Evolutionary conservation across 2,888 invertebrate species (phyloP).

Genomic region (Troides oblongomaculatus): DNA sequence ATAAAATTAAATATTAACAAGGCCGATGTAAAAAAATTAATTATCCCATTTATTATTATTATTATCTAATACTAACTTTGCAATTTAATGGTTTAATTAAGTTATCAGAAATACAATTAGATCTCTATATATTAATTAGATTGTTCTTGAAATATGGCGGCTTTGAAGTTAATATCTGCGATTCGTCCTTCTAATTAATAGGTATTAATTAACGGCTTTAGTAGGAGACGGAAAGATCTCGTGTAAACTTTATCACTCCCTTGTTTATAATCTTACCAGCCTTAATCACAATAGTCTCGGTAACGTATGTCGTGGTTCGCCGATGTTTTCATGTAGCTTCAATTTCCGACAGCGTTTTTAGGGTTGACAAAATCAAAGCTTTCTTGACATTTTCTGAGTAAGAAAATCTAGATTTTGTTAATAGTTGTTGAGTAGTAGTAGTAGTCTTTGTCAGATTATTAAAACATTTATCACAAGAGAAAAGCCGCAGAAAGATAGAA

Average conservation of each 20-base stretch:
- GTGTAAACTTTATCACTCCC: slow-evolving; percentile 25
- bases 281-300: slow-evolving; percentile 29
- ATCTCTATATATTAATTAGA: neutral
- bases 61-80: no score
- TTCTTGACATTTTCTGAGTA: no score
- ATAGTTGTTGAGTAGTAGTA: no score
- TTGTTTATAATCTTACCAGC: slow-evolving; percentile 29
- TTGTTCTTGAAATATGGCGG: neutral
- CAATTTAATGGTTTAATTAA: no score
- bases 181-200: slow-evolving; percentile 19
- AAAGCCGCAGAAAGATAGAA: no score
- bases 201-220: slow-evolving; percentile 24
- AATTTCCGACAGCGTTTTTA: slow-evolving; percentile 18
- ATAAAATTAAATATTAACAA: no score
- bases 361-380: slow-evolving; percentile 15
- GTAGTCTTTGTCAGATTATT: no score
- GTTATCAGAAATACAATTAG: no score
- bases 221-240: slow-evolving; percentile 1
- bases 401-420: no score
- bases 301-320: slow-evolving; percentile 29
- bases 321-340: slow-evolving; percentile 27
- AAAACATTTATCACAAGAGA: no score
- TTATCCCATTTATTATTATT: no score
- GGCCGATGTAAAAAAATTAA: no score
- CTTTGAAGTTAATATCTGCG: slow-evolving; percentile 11